Conservation (phyloP, 2,888 invertebrate genomes). For the Callosobruchus maculatus region DNA sequence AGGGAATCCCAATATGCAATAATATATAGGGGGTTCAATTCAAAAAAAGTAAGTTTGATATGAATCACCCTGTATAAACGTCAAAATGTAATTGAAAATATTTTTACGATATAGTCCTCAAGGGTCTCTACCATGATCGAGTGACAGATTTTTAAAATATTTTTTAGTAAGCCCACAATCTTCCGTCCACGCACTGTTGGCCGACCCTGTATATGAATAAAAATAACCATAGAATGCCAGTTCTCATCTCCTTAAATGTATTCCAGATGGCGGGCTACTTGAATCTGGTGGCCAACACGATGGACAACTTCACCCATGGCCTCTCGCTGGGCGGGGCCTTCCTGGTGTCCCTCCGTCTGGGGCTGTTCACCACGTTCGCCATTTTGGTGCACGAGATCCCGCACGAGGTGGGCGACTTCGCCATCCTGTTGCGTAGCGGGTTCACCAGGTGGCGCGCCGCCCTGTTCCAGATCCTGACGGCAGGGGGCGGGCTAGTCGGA, state of each 20-base stretch:
- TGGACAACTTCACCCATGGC: slow-evolving; percentile 98
- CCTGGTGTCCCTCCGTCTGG: slow-evolving; percentile 85
- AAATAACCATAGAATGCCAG: no score
- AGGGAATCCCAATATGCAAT: no score
- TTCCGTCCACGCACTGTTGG: no score
- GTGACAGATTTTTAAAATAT: no score
- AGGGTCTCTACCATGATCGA: no score
- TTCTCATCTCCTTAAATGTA: slow-evolving; percentile 11
- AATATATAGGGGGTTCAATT: no score
- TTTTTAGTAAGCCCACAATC: no score
- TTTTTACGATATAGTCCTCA: no score
- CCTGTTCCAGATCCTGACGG: slow-evolving; percentile 88
- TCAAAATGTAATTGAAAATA: no score
- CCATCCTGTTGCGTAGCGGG: slow-evolving; percentile 87
- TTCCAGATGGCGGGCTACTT: slow-evolving; percentile 82
- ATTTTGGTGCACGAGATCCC: slow-evolving; percentile 96
- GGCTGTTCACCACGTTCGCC: slow-evolving; percentile 89
- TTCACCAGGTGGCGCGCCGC: slow-evolving; percentile 94
- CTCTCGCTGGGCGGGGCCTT: slow-evolving; percentile 97
- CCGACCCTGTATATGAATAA: no score
- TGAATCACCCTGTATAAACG: no score
- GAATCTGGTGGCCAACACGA: slow-evolving; percentile 92
- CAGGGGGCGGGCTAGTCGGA: slow-evolving; percentile 84
- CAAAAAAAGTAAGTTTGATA: no score
- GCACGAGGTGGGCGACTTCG: slow-evolving; percentile 98